A percentile compares a stretch with the other conserved stretches of the same genome.
Evolutionary conservation across 2,888 invertebrate genomes (phyloP).

Genomic region (Agrotis clavis): DNA sequence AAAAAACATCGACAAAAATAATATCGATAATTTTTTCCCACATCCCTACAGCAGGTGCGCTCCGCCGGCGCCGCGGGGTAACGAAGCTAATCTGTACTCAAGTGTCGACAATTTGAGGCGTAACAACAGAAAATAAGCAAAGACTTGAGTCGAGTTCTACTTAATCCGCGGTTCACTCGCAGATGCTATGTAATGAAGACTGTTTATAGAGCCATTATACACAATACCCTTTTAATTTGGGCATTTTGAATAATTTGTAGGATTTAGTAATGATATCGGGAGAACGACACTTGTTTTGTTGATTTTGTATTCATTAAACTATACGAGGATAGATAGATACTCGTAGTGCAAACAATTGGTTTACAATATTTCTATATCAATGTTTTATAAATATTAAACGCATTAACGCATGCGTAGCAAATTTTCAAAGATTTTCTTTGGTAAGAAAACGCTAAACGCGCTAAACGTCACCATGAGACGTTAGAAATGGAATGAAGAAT

Average conservation of each 20-base stretch:
- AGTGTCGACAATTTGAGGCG: conserved; percentile 91
- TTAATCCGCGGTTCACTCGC: conserved; percentile 74
- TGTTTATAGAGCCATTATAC: conserved; percentile 64
- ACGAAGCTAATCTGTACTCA: conserved; percentile 91
- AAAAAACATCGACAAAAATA: conserved; percentile 28
- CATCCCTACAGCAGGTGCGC: conserved; percentile 82
- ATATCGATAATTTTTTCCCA: conserved; percentile 63
- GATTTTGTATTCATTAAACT: background rate
- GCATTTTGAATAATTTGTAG: conserved; percentile 50
- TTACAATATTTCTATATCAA: no score
- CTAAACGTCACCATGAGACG: no score
- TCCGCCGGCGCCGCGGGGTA: conserved; percentile 86
- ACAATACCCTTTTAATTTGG: conserved; percentile 64
- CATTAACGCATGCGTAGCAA: no score
- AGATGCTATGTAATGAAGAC: conserved; percentile 72
- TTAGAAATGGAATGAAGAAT: no score
- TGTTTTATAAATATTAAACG: no score
- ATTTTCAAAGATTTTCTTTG: no score
- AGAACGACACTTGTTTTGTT: conserved; percentile 2
- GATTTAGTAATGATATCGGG: conserved; percentile 31
- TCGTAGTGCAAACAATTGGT: no score
- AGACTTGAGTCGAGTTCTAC: conserved; percentile 80
- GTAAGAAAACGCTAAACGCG: no score
- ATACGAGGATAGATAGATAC: no score
- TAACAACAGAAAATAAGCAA: conserved; percentile 90